Percentiles rank a stretch among this genome's conserved stretches.
These are phyloP conservation scores for Gobionotothen gibberifrons DNA, from an alignment of 2,797 vertebrate genomes.

Conservation along the genomic window DNA sequence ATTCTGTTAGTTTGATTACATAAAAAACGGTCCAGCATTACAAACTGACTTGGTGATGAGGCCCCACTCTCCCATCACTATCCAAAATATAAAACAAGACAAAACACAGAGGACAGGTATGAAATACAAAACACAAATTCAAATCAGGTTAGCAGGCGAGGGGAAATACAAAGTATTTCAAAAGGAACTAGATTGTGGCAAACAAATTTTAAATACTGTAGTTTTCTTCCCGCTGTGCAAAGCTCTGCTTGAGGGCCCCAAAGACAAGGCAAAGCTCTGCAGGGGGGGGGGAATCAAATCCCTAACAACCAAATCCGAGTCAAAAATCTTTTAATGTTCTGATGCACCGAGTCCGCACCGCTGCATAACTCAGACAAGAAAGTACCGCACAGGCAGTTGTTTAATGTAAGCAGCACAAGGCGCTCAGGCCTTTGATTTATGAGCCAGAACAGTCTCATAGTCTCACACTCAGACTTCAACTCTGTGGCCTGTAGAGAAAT, in stretches of 20 bases:
- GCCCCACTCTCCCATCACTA: constrained; percentile 11
- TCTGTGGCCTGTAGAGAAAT: constrained; percentile 36
- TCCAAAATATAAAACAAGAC: constrained; percentile 5
- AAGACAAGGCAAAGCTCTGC: constrained; percentile 42
- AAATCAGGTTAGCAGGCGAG: neutral
- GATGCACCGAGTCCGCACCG: constrained; percentile 29
- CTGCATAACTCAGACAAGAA: constrained; percentile 48
- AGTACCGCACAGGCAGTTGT: constrained; percentile 39
- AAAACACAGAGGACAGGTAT: neutral
- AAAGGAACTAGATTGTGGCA: constrained; percentile 35
- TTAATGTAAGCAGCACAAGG: constrained; percentile 50
- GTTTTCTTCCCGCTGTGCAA: constrained; percentile 39
- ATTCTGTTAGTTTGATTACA: neutral
- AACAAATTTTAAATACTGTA: constrained; percentile 47
- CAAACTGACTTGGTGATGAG: neutral
- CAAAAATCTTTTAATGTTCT: constrained; percentile 65
- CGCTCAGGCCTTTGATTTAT: constrained; percentile 61
- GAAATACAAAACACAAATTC: constrained; percentile 13
- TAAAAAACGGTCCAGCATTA: neutral
- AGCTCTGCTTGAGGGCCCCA: constrained; percentile 33
- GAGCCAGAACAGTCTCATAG: constrained; percentile 52
- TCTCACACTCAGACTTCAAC: constrained; percentile 34
- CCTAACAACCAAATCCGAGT: constrained; percentile 76
- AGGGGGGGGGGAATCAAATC: constrained; percentile 37
- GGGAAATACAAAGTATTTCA: constrained; percentile 5